Percentiles rank a stretch among this genome's conserved stretches.
These are phyloP conservation scores for Crocuta crocuta DNA, from an alignment of 2,113 vertebrate species.

Conservation along the genomic window DNA sequence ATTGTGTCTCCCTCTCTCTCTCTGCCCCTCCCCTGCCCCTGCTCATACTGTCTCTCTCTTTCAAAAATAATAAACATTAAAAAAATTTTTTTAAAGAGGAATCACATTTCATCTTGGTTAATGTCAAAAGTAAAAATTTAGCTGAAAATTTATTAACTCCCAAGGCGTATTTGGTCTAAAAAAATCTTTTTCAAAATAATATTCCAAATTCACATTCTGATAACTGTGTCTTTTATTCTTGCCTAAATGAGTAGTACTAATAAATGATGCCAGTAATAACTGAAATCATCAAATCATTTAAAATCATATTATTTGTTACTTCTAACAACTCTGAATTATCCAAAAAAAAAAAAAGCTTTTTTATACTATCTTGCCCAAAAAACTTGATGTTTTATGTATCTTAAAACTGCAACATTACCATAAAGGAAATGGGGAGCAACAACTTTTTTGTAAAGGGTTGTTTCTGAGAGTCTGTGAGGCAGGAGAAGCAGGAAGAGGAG, in stretches of 20 bases:
- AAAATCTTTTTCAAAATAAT: constrained; percentile 45
- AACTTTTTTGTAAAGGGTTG: no score
- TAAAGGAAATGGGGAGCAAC: constrained; percentile 12
- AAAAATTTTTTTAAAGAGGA: neutral
- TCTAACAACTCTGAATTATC: neutral
- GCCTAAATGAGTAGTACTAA: neutral
- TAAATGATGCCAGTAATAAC: neutral
- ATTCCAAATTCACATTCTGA: constrained; percentile 46
- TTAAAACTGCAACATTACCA: constrained; percentile 13
- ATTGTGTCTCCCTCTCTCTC: no score
- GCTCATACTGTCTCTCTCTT: no score
- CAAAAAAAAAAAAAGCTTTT: neutral
- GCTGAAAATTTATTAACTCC: neutral
- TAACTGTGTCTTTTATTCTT: constrained; percentile 15
- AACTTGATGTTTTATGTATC: constrained; percentile 20
- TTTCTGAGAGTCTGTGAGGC: no score
- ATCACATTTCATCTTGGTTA: constrained; percentile 21
- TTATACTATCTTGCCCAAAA: neutral
- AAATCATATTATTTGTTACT: constrained; percentile 28
- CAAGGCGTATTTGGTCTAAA: neutral
- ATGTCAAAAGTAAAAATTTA: neutral
- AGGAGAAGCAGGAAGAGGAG: no score
- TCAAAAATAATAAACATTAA: no score
- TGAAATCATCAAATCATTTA: constrained; percentile 34
- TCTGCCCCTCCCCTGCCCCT: no score